Conservation (phyloP, 2,113 vertebrate genomes). For the Scartelaos histophorus region DNA sequence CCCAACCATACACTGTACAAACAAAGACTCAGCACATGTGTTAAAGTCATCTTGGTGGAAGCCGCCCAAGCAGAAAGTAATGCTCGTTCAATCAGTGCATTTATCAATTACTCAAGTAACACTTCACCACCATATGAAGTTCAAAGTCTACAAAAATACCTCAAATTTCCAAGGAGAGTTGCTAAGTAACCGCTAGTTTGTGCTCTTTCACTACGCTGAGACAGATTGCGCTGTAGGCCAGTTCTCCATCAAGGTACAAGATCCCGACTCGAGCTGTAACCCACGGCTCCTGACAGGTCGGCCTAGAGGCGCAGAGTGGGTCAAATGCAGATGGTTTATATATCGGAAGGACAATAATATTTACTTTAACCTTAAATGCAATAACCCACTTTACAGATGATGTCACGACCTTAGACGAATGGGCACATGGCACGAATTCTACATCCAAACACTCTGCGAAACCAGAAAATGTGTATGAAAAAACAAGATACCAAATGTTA, state of each 20-base stretch:
- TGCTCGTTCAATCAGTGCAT: not conserved
- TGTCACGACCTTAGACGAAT: no score
- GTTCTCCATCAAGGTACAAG: not conserved
- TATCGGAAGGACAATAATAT: no score
- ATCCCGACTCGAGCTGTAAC: no score
- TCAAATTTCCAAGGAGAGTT: not conserved
- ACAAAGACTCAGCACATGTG: constrained; percentile 26
- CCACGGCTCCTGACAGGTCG: no score
- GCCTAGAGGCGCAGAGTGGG: not conserved
- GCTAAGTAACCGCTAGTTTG: not conserved
- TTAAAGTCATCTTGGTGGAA: constrained; percentile 31
- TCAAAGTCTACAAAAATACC: constrained; percentile 3
- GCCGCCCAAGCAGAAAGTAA: constrained; percentile 7
- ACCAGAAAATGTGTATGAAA: no score
- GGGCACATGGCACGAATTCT: no score
- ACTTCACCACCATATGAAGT: not conserved
- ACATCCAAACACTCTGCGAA: no score
- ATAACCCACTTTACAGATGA: no score
- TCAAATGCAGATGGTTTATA: not conserved
- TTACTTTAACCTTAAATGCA: no score
- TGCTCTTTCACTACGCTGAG: not conserved
- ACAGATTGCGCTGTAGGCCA: not conserved
- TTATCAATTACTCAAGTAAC: constrained; percentile 10
- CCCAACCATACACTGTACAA: constrained; percentile 33
- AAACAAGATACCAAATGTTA: no score